phyloP scores from a whole-genome alignment of 2,888 invertebrate species.

The Merodon equestris region DNA sequence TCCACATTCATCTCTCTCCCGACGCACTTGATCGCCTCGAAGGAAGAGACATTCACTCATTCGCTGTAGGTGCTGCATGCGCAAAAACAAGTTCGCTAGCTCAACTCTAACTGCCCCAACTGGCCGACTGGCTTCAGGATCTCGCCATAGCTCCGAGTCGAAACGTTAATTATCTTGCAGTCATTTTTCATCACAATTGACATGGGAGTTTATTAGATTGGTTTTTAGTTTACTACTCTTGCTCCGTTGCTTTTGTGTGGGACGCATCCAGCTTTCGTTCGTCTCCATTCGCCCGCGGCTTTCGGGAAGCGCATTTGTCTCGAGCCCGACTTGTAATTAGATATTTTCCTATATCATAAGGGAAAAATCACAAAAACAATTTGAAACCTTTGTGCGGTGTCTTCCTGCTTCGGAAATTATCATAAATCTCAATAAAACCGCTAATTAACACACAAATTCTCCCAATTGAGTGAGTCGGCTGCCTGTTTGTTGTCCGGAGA shows the following conservation, averaged over 20 bases:
- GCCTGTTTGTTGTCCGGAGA: not conserved
- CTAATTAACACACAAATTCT: constrained; percentile 41
- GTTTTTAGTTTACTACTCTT: not conserved
- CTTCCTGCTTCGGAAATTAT: constrained; percentile 18
- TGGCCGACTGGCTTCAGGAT: constrained; percentile 37
- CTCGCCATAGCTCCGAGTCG: constrained; percentile 17
- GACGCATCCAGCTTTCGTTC: not conserved
- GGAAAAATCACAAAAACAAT: too few relatives aligned
- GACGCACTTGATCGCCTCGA: too few relatives aligned
- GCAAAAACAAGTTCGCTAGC: constrained; percentile 46
- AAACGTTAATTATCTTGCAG: constrained; percentile 62
- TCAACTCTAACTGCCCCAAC: too few relatives aligned
- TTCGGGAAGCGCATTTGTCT: not conserved
- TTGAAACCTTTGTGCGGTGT: too few relatives aligned
- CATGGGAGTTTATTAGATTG: constrained; percentile 56
- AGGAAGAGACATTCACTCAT: not conserved
- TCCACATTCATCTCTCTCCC: constrained; percentile 41
- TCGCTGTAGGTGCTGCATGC: constrained; percentile 26
- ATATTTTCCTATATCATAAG: too few relatives aligned
- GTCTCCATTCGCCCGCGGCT: too few relatives aligned
- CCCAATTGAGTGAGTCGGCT: not conserved
- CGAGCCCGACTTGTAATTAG: not conserved
- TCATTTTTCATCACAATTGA: constrained; percentile 63
- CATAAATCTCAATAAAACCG: constrained; percentile 33
- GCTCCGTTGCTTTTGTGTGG: constrained; percentile 2